A percentile compares a stretch with the other conserved stretches of the same genome.
Evolutionary conservation across 2,888 invertebrate species (phyloP).

Genomic region (Timandra comae): DNA sequence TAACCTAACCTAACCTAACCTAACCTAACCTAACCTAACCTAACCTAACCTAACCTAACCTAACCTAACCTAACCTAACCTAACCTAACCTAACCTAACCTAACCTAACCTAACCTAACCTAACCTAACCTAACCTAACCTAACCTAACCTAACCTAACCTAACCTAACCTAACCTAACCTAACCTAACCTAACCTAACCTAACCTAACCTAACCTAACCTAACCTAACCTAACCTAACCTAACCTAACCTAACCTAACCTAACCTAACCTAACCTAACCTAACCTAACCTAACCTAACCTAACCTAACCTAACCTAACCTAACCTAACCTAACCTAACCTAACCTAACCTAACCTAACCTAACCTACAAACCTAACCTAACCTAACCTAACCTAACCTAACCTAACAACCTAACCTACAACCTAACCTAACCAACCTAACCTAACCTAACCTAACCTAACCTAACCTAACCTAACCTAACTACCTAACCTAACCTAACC

Average conservation of each 20-base stretch:
- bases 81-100: slow-evolving; percentile 22
- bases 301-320: slow-evolving; percentile 13
- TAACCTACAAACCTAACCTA: no score
- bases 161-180: slow-evolving; percentile 9
- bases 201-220: slow-evolving; percentile 25
- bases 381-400: slow-evolving; percentile 25
- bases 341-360: slow-evolving; percentile 8
- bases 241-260: slow-evolving; percentile 11
- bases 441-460: slow-evolving; percentile 22
- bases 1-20: slow-evolving; percentile 23
- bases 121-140: slow-evolving; percentile 24
- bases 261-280: slow-evolving; percentile 11
- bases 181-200: slow-evolving; percentile 10
- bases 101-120: slow-evolving; percentile 20
- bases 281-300: slow-evolving; percentile 14
- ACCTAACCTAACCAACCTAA: no score
- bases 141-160: slow-evolving; percentile 19
- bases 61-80: slow-evolving; percentile 23
- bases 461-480: slow-evolving; percentile 10
- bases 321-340: slow-evolving; percentile 6
- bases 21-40: slow-evolving; percentile 22
- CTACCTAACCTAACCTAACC: no score
- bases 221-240: slow-evolving; percentile 16
- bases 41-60: slow-evolving; percentile 24
- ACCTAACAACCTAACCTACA: slow-evolving; percentile 20